Percentiles rank a stretch among this genome's conserved stretches.
These are phyloP conservation scores for Drosophila miranda DNA, from an alignment of 1,140 invertebrate species.

Conservation along the genomic window DNA sequence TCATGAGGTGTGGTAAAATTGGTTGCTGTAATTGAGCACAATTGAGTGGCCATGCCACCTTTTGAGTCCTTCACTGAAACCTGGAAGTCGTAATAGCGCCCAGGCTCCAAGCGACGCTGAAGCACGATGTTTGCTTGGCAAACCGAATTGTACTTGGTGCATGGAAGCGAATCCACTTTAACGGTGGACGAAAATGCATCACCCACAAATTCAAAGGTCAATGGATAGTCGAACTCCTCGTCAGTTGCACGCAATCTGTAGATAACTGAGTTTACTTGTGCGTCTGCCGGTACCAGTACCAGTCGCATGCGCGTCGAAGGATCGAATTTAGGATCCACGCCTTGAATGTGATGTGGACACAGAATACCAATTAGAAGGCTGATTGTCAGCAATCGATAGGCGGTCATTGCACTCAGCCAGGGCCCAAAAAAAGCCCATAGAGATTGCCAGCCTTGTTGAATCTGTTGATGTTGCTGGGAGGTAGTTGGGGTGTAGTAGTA, in stretches of 20 bases:
- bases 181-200: slow-evolving; percentile 87
- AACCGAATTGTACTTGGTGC: slow-evolving; percentile 91
- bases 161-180: slow-evolving; percentile 89
- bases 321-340: slow-evolving; percentile 90
- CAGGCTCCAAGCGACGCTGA: slow-evolving; percentile 87
- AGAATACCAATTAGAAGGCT: slow-evolving; percentile 78
- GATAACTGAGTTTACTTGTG: slow-evolving; percentile 90
- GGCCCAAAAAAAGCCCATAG: slow-evolving; percentile 50
- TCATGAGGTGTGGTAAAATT: slow-evolving; percentile 90
- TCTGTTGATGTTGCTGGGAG: slow-evolving; percentile 50
- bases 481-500: slow-evolving; percentile 67
- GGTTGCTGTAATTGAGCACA: slow-evolving; percentile 91
- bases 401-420: slow-evolving; percentile 74
- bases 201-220: slow-evolving; percentile 90
- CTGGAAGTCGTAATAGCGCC: slow-evolving; percentile 91
- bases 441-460: slow-evolving; percentile 42
- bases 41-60: slow-evolving; percentile 89
- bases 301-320: slow-evolving; percentile 90
- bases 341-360: slow-evolving; percentile 73
- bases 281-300: slow-evolving; percentile 91
- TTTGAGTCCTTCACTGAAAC: slow-evolving; percentile 90
- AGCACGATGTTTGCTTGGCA: slow-evolving; percentile 93
- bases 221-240: slow-evolving; percentile 92
- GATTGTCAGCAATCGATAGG: slow-evolving; percentile 79
- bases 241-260: slow-evolving; percentile 93